Base-by-base conservation (phyloP, 2,797 vertebrate species). In the Eulemur rubriventer region DNA sequence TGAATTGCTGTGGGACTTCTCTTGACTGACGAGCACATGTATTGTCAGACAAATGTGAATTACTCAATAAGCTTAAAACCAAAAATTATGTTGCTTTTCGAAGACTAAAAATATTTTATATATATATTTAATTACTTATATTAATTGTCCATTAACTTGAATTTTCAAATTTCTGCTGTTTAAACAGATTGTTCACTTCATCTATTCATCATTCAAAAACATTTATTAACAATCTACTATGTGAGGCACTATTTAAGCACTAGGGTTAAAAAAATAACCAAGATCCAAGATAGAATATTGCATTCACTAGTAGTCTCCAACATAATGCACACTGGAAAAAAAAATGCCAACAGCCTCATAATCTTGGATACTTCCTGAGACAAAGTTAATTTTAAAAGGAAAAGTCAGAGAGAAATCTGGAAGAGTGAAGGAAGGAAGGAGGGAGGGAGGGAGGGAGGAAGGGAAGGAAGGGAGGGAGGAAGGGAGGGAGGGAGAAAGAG, bases 51-150 rank as follows among this genome's bases (percentile, higher is more conserved):
- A 87, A 73, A 63, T 59, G 30, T 59, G 14, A 67, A 81, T 33
- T 35, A 70, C 22, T 92, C 46, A 13, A 65, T 63, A 72, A 89
- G 52, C 13, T 72, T 82, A 67, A 92, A 92, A 73, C 6, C 13
- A 90, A 88, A 61, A 75, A 75, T 50, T 16, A 78, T 17, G 50
- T 1, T 43, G 10, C 63, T 81, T 88, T 82, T 22, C 0, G 35
- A 83, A 86, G 18, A 46, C 67, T 93, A 85, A 92, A 91, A 67
- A 30, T 89, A 57, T 11, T 41, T 38, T 38, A 20, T 52, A 50
- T 38, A 35, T 57, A 52, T 41, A 55, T 61, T 12, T 69, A 80
- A 12, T 8, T 63, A 35, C 9, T 52, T n/a, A 38, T 85, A 86
- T 82, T 20, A 65, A 50, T 26, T 92, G 22, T 30, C 83, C 11